Base-by-base conservation (phyloP, 2,797 vertebrate species). In the Myotis findleyi region DNA sequence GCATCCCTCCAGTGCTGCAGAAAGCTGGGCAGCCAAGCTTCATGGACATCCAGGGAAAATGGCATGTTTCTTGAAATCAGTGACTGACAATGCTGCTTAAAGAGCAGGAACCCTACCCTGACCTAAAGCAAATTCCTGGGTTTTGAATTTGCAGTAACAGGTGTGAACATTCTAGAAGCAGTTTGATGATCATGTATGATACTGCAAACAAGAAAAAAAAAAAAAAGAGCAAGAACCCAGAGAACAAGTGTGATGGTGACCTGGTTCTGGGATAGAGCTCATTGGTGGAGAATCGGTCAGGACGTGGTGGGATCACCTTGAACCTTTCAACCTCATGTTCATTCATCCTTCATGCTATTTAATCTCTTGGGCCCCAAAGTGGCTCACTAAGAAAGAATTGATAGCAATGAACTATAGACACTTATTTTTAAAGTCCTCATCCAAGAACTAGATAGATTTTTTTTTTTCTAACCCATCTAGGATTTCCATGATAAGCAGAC, bases 181-280 rank as follows among this genome's bases (percentile, higher is more conserved):
- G 96, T 86, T 93, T 98, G 98, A 91, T 98, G 98, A 81, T 98
- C 98, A 98, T 98, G 98, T 98, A 98, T 98, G 97, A 98, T 98
- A 98, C 98, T 98, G 98, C 98, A 97, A 44, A 98, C 98, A 98
- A 57, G 68, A 57, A 38, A 38, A 38, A 33, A 33, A 33, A 38
- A 38, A 38, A 5, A 38, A 38, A 38, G 38, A 49, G 25, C 8
- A 62, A 3, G 33, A 49, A 38, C 11, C 51, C 49, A 9, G 18
- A 53, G 57, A 30, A 12, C 9, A 30, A 79, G 12, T 21, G 4
- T 1, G 12, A 8, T 7, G 23, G 1, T 1, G 7, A n/a, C 6
- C 59, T 27, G 2, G 30, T n/a, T 36, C 82, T 27, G 7, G 41
- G 7, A 20, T 1, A 30, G 3, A 41, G 3, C 25, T 72, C 21